These are phyloP conservation scores for Apodemus speciosus DNA, from an alignment of 2,113 vertebrate genomes.

Conservation along the genomic window DNA sequence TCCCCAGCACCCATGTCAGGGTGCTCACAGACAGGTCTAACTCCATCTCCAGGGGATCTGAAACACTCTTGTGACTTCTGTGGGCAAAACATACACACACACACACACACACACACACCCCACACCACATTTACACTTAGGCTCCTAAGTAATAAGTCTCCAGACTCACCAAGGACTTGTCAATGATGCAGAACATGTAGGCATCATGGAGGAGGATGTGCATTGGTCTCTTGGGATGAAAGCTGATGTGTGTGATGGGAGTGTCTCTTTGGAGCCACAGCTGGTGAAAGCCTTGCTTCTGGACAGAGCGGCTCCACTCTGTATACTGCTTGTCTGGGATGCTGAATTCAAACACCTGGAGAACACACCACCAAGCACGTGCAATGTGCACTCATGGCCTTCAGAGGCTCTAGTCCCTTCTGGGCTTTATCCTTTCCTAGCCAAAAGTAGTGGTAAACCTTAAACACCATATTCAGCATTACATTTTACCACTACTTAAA, in stretches of 20 bases:
- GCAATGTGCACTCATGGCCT: neutral
- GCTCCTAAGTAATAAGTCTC: neutral
- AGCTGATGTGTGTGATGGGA: slow-evolving; percentile 91
- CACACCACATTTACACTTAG: too few relatives aligned
- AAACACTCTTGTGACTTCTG: neutral
- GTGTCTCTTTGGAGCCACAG: slow-evolving; percentile 93
- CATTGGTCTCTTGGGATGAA: slow-evolving; percentile 87
- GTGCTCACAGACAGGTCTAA: neutral
- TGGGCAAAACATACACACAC: neutral
- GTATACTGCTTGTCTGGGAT: slow-evolving; percentile 91
- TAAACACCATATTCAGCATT: neutral
- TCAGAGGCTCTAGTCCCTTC: neutral
- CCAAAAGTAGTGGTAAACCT: neutral
- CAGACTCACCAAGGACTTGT: slow-evolving; percentile 92
- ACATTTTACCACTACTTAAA: neutral
- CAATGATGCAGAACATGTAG: slow-evolving; percentile 95
- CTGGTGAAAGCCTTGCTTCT: slow-evolving; percentile 90
- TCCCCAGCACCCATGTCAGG: neutral
- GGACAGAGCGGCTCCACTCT: slow-evolving; percentile 90
- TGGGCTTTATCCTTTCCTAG: neutral
- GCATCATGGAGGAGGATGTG: slow-evolving; percentile 93
- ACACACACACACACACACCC: neutral
- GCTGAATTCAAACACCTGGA: slow-evolving; percentile 93
- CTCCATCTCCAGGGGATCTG: neutral
- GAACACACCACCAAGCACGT: neutral